Conservation (phyloP, 2,113 vertebrate genomes). For the Zapus hudsonius region DNA sequence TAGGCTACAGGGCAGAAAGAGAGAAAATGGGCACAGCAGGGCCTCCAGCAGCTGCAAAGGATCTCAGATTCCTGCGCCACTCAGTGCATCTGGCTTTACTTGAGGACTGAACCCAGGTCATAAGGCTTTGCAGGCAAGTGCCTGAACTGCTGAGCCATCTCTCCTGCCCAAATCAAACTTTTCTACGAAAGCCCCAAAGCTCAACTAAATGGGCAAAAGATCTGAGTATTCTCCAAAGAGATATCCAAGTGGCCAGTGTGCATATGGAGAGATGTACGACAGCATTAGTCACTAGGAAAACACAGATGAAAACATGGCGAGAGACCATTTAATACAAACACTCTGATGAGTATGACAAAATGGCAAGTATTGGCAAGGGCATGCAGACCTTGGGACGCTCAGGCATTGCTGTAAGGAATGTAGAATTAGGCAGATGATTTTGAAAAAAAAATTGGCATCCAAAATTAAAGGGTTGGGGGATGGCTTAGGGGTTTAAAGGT, state of each 20-base stretch:
- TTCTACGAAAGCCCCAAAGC: neutral
- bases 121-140: no score
- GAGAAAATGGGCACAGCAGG: no score
- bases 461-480: neutral
- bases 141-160: no score
- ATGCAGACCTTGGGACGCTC: neutral
- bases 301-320: constrained; percentile 10
- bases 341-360: neutral
- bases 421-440: neutral
- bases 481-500: no score
- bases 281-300: constrained; percentile 2
- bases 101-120: no score
- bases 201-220: neutral
- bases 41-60: no score
- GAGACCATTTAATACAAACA: neutral
- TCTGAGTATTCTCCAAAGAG: neutral
- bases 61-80: no score
- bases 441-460: neutral
- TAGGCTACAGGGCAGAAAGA: no score
- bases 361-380: neutral
- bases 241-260: neutral
- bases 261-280: neutral
- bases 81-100: no score
- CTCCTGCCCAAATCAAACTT: no score
- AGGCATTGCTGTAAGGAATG: neutral